Evolutionary conservation across 1,140 invertebrate species (phyloP).

Genomic region (Gryllus bimaculatus): DNA sequence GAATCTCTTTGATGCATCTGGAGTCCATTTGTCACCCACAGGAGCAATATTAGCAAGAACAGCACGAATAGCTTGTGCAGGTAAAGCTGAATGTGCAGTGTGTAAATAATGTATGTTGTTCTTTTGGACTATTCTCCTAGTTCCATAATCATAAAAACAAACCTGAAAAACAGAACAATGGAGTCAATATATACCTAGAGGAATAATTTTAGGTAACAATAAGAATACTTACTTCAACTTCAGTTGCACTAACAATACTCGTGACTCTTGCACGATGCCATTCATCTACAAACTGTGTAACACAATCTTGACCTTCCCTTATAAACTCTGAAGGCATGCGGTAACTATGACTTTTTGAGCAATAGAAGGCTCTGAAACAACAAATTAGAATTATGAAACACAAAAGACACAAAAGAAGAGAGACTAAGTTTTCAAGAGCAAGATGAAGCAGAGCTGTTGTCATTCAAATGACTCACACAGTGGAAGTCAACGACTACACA

Average conservation of each 20-base stretch:
- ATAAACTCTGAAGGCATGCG: neutral
- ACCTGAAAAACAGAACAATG: neutral
- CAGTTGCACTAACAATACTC: neutral
- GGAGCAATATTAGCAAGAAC: neutral
- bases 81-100: neutral
- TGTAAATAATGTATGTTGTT: neutral
- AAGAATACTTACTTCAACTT: neutral
- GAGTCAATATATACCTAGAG: neutral
- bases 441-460: no score
- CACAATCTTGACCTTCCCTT: neutral
- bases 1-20: neutral
- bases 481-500: no score
- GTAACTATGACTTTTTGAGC: neutral
- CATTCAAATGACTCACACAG: no score
- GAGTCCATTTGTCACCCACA: neutral
- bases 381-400: no score
- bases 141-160: neutral
- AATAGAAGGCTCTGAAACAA: neutral
- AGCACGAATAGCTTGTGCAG: neutral
- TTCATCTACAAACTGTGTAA: neutral
- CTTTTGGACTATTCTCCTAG: neutral
- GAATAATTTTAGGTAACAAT: neutral
- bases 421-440: no score
- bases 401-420: no score
- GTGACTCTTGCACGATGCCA: neutral